These are phyloP conservation scores for Timandra comae DNA, from an alignment of 2,888 invertebrate species.

Conservation along the genomic window DNA sequence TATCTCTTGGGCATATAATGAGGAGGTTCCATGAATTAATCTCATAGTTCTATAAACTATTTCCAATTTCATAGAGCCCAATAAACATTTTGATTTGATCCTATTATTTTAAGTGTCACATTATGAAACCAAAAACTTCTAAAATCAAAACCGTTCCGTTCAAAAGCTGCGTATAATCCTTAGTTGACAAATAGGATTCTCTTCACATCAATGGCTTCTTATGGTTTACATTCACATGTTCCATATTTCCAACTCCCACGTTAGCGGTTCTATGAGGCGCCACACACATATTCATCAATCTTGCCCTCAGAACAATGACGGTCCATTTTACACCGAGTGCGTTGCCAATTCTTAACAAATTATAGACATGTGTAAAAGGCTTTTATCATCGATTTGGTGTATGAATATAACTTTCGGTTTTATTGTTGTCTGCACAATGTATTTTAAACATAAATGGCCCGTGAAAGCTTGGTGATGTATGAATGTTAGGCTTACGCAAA, in stretches of 20 bases:
- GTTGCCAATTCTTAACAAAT: slow-evolving; percentile 38
- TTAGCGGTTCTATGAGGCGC: slow-evolving; percentile 39
- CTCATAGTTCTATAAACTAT: too few relatives aligned
- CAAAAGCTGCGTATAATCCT: background rate
- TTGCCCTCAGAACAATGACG: slow-evolving; percentile 45
- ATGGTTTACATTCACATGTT: slow-evolving; percentile 68
- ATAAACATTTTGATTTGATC: too few relatives aligned
- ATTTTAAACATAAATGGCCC: slow-evolving; percentile 16
- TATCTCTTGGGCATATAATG: too few relatives aligned
- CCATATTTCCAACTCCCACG: slow-evolving; percentile 62
- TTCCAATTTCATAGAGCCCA: too few relatives aligned
- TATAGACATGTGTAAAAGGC: slow-evolving; percentile 23
- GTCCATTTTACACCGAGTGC: slow-evolving; percentile 33
- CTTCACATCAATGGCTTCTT: slow-evolving; percentile 14
- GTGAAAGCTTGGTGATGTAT: slow-evolving; percentile 9
- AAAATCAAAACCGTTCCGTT: too few relatives aligned
- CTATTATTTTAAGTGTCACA: too few relatives aligned
- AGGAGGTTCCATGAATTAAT: too few relatives aligned
- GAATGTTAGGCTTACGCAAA: background rate
- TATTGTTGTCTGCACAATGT: slow-evolving; percentile 29
- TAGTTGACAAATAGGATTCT: slow-evolving; percentile 11
- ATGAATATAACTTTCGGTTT: slow-evolving; percentile 43
- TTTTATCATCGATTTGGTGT: slow-evolving; percentile 29
- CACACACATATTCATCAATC: slow-evolving; percentile 49
- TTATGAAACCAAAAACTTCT: too few relatives aligned